Evolutionary conservation across 2,797 vertebrate species (phyloP), one percentile per base, ranked within the genome.

Genomic region (Enteromius fasciolatus): DNA sequence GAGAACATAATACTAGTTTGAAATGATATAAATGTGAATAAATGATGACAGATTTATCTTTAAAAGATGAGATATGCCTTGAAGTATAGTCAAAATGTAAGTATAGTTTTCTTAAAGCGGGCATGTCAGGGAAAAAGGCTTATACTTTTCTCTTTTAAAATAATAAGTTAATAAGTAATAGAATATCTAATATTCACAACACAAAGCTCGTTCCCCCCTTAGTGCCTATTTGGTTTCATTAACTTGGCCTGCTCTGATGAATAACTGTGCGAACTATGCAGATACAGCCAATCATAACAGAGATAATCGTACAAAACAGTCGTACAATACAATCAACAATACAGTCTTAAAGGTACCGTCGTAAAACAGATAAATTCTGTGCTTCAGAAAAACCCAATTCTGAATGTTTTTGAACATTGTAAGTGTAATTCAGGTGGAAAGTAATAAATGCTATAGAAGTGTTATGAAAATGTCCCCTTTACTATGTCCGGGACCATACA

Each of bases 221-320:
- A 1, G 61, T 64, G 39, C 23, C 57, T 77, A 77, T 63, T 77
- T 46, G 39, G 75, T 77, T 77, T 77, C 59, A 64, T 64, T 25
- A 64, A 6, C 75, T 48, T 63, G 75, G 75, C 25, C 5, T 64
- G 57, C 23, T 11, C 15, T 64, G 23, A 63, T 31, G 17, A 63
- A 77, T 44, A 59, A 63, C 39, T 63, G 23, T 0, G n/a, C 6
- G 5, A 63, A 14, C 57, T 63, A 28, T 77, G 57, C 41, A 44
- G 41, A 23, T 46, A 70, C n/a, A 23, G 68, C 25, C 57, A 76
- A 77, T 64, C 57, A 77, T n/a, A 77, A 77, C 75, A 75, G 33
- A 41, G 33, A 75, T 67, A 33, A 39, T 66, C 1, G 18, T 39
- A 39, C 31, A 75, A 23, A 17, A 57, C 50, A 10, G n/a, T 44